Evolutionary conservation across 2,797 vertebrate genomes (phyloP), one percentile per base, ranked within the genome.

Genomic region (Fratercula arctica): DNA sequence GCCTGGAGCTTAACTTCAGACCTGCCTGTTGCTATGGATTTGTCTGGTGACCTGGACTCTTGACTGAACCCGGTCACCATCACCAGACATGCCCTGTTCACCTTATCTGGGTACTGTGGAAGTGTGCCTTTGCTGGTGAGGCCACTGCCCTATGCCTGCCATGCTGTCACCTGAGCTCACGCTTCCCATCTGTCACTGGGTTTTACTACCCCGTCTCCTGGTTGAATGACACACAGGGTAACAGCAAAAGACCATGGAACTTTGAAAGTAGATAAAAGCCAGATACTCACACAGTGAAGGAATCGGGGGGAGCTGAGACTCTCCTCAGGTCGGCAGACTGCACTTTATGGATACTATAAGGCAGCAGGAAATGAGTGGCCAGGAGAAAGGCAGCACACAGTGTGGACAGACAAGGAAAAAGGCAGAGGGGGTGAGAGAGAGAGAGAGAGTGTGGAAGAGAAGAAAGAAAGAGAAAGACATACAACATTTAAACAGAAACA

Each of bases 211-310:
- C 8, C 4, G 1, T 66, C 59, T 89, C 60, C 45, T 3, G 10
- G 39, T 10, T 67, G 69, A 85, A 51, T 19, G 35, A 35, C 60
- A 76, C n/a, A 54, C 10, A 68, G 25, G 18, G 25, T 59, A 93
- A 73, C 11, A 85, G 48, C 16, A 68, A 72, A 75, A 48, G 70
- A 25, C 17, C 53, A 14, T 41, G 64, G 70, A 89, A 95, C 35
- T 77, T 70, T 77, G 60, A 84, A 95, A 84, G 61, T 74, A 93
- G 64, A 69, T 95, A 97, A 96, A 89, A 76, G 74, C 75, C 46
- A 77, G 66, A 98, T 99, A 99, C 99, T 99, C 99, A 99, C 99
- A 99, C 98, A 97, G 98, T 98, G 98, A 99, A 99, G 99, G 99
- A 99, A 98, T 99, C 99, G 3, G 99, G 99, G 98, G 99, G 99